Conservation (phyloP, 2,113 vertebrate genomes). For the Plestiodon gilberti region DNA sequence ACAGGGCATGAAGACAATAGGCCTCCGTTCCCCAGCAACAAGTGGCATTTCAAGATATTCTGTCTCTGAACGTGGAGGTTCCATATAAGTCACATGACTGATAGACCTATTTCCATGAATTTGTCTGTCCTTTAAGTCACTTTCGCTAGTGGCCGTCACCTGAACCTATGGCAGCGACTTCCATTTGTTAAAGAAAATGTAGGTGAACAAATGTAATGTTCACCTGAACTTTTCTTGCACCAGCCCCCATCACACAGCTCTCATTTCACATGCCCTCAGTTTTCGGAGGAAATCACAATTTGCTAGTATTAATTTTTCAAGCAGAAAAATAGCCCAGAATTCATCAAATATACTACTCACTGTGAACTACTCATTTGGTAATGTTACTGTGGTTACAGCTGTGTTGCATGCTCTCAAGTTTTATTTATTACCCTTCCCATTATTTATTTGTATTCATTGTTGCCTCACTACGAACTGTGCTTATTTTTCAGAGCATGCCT, state of each 20-base stretch:
- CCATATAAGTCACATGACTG: not conserved
- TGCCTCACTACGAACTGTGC: slow-evolving; percentile 48
- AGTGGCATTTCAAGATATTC: no score
- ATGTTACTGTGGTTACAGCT: slow-evolving; percentile 59
- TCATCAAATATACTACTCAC: slow-evolving; percentile 51
- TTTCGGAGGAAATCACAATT: slow-evolving; percentile 41
- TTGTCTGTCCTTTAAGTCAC: not conserved
- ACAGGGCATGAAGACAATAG: no score
- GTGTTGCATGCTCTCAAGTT: slow-evolving; percentile 50
- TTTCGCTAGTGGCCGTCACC: not conserved
- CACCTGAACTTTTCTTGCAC: not conserved
- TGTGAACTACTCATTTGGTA: slow-evolving; percentile 57
- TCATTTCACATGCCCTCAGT: not conserved
- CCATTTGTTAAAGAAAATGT: not conserved
- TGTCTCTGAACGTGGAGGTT: not conserved
- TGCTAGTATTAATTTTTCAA: slow-evolving; percentile 37
- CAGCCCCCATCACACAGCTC: not conserved
- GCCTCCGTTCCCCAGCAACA: no score
- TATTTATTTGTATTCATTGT: slow-evolving; percentile 58
- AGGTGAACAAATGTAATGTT: no score
- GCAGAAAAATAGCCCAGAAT: slow-evolving; percentile 47
- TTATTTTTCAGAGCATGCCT: slow-evolving; percentile 49
- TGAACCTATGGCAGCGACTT: not conserved
- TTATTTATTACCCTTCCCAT: slow-evolving; percentile 39
- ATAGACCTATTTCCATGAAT: not conserved